Conservation (phyloP, 2,797 vertebrate species). For the Periparus ater region DNA sequence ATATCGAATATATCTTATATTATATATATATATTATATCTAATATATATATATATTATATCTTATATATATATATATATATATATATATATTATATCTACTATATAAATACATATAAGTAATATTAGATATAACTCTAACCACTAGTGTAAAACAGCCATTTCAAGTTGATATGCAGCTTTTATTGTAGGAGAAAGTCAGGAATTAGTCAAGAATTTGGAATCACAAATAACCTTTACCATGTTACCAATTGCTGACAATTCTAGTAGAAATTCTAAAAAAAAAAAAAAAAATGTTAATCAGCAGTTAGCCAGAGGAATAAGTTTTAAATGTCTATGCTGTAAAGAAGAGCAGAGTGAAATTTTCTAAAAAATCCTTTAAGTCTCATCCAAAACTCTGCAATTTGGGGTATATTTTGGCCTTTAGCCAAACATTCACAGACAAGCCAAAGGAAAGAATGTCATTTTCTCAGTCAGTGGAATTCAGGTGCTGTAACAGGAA, state of each 20-base stretch:
- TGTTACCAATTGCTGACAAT: not conserved
- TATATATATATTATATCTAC: no score
- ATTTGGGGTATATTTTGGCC: not conserved
- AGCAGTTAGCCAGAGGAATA: not conserved
- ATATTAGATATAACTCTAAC: not conserved
- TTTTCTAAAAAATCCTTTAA: not conserved
- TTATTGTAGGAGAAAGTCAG: not conserved
- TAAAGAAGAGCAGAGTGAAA: not conserved
- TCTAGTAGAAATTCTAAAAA: not conserved
- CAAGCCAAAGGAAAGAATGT: not conserved
- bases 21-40: no score
- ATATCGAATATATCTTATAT: no score
- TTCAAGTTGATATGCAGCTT: not conserved
- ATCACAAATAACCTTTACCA: not conserved
- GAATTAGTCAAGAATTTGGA: not conserved
- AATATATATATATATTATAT: no score
- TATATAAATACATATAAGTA: no score
- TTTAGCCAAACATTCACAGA: not conserved
- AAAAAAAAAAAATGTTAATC: not conserved
- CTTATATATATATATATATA: no score
- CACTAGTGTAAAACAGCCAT: not conserved
- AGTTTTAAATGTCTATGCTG: not conserved
- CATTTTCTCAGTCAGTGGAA: not conserved
- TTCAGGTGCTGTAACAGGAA: not conserved
- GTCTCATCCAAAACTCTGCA: not conserved